Conservation (phyloP, 2,797 vertebrate species). For the Apodemus agrarius region DNA sequence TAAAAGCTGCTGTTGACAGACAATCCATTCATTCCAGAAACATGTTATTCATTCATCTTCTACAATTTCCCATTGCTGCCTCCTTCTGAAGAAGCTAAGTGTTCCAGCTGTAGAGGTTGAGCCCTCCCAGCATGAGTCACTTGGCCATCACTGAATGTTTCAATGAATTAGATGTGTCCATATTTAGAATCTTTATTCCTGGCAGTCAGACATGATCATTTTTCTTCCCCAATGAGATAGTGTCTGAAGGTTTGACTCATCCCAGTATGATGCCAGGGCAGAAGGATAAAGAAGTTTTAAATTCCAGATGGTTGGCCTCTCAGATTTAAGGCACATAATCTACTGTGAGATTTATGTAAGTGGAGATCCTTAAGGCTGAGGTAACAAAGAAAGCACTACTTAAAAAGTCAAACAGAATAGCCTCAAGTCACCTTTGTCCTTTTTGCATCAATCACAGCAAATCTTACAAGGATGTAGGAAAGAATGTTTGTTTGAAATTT, state of each 20-base stretch:
- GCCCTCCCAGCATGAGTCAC: conserved; percentile 37
- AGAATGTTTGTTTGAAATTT: conserved; percentile 61
- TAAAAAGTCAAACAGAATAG: conserved; percentile 54
- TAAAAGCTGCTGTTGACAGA: conserved; percentile 28
- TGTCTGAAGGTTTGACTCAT: conserved; percentile 74
- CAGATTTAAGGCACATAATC: conserved; percentile 58
- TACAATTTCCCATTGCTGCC: conserved; percentile 15
- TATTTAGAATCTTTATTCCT: conserved; percentile 73
- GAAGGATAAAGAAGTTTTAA: conserved; percentile 60
- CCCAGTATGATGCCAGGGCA: conserved; percentile 50
- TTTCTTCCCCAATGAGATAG: conserved; percentile 77
- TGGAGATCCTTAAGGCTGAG: conserved; percentile 47
- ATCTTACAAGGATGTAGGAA: conserved; percentile 35
- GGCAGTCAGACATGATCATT: conserved; percentile 75
- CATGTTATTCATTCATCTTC: conserved; percentile 40
- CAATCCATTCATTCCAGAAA: conserved; percentile 30
- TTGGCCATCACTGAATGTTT: conserved; percentile 60
- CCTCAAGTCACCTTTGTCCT: conserved; percentile 53
- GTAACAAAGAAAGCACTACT: conserved; percentile 52
- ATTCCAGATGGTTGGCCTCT: conserved; percentile 62
- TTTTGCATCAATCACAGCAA: conserved; percentile 55
- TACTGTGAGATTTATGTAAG: conserved; percentile 62
- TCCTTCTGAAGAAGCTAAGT: conserved; percentile 16
- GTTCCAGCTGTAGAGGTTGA: conserved; percentile 17
- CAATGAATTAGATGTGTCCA: conserved; percentile 70